Evolutionary conservation across 1,140 invertebrate species (phyloP), one percentile per base, ranked within the genome.

Genomic region (Bombyx mori): DNA sequence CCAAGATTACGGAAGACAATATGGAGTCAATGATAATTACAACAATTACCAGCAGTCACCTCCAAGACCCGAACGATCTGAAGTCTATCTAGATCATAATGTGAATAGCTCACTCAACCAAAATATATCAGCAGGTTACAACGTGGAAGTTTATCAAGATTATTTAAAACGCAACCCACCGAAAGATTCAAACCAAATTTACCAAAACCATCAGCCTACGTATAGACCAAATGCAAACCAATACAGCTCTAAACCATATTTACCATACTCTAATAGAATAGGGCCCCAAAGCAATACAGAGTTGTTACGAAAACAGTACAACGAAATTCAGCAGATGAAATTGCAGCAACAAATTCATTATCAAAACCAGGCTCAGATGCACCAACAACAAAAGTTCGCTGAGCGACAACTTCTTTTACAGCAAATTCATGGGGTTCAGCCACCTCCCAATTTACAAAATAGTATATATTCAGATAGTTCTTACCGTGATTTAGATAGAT

Each of bases 301-400:
- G 51, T 70, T 89, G 44, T 73, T 91, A 62, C 81, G 90, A 65
- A 80, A 86, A 50, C 90, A 91, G 62, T 91, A 91, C 57, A 90
- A 90, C 61, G 89, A 90, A 71, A 75, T 91, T 60, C 90, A 91
- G 68, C 89, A 91, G 68, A 90, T 90, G 84, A 90, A 90, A 71
- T 75, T 91, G 65, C 90, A 90, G 60, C 90, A 90, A 42, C 90
- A 91, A 63, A 65, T 91, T 57, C 89, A 89, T 60, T 90, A 90
- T 60, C 90, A 91, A 61, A 91, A 86, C 63, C 90, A 91, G 63
- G 90, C 90, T 35, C 88, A 89, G 57, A 89, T 90, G 75, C 89
- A 90, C 63, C 90, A 91, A 65, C 90, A 91, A 59, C 88, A 90
- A 61, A 90, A 90, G 44, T 91, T 91, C 65, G 90, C 90, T 35